Evolutionary conservation across 2,113 vertebrate species (phyloP), one percentile per base, ranked within the genome.

Genomic region (Sitta europaea): DNA sequence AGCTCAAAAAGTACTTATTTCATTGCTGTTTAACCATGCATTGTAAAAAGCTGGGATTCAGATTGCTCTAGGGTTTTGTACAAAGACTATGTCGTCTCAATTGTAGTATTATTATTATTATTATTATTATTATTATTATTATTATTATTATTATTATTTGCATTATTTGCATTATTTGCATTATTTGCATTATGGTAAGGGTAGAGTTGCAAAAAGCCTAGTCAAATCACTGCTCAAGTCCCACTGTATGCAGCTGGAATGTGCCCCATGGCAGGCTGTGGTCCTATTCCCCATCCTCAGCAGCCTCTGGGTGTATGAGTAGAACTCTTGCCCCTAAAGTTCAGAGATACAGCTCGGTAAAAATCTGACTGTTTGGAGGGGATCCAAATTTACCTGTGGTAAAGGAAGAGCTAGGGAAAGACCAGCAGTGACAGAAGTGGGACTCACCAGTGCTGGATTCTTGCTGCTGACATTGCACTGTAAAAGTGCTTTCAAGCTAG

Each of bases 191-290:
- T 67, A 10, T 19, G 55, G 12, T 45, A 31, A 48, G 10, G 55
- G 25, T 10, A 29, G 43, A 17, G 5, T 67, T 81, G 29, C 15
- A 54, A 57, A 62, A 42, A 74, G 29, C 22, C 24, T 17, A 2
- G 10, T 36, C 2, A 15, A 55, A 43, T 75, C 5, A 4, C 23
- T 0, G 0, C 19, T 65, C 10, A 54, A 5, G 19, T 55, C 40
- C 29, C 17, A 3, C 1, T 14, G 9, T 19, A 1, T 14, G 40
- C 24, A 40, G 19, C 50, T 75, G 57, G 11, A 50, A 29, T 33
- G 27, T 48, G 35, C 47, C 29, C 19, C 17, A 1, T 21, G 31
- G 11, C 23, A 47, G 43, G 33, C 18, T 76, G 9, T 4, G 7
- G 18, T 72, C 24, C 65, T 92, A 27, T 14, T 45, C 18, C 19